Percentiles rank a stretch among this genome's conserved stretches.
Conservation (phyloP, 2,797 vertebrate genomes). For the Acanthurus leucopareius region DNA sequence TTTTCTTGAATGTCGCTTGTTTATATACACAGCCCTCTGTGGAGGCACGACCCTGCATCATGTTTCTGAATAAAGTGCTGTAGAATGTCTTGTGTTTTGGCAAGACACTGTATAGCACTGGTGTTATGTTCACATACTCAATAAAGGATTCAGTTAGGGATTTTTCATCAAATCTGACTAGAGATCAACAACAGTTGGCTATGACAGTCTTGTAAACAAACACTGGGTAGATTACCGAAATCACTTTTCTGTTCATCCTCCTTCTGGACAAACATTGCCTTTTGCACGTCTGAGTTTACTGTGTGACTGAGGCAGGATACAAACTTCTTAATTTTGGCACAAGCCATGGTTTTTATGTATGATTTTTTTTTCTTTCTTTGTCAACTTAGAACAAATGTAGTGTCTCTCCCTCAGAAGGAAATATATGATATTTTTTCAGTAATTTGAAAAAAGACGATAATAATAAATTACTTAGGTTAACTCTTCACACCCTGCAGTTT, state of each 20-base stretch:
- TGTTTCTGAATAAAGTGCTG: constrained; percentile 10
- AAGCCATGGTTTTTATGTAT: not conserved
- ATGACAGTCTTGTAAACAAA: constrained; percentile 47
- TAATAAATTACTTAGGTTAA: not conserved
- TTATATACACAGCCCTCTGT: not conserved
- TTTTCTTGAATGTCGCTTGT: not conserved
- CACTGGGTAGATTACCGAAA: constrained; percentile 39
- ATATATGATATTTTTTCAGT: not conserved
- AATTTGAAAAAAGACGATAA: not conserved
- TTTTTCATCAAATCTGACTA: constrained; percentile 23
- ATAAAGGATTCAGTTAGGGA: constrained; percentile 12
- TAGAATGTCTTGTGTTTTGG: constrained; percentile 11
- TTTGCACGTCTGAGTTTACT: constrained; percentile 6
- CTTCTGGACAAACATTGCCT: constrained; percentile 42
- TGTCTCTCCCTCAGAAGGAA: not conserved
- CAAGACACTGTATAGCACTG: not conserved
- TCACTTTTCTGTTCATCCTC: constrained; percentile 34
- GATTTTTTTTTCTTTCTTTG: not conserved
- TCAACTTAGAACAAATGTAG: not conserved
- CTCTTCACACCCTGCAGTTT: not conserved
- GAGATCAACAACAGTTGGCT: constrained; percentile 38
- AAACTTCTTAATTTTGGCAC: not conserved
- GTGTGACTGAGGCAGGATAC: not conserved
- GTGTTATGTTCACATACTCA: not conserved
- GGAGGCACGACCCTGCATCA: not conserved